A percentile compares a stretch with the other conserved stretches of the same genome.
Evolutionary conservation across 2,113 vertebrate species (phyloP).

Genomic region (Machaerirhynchus nigripectus): DNA sequence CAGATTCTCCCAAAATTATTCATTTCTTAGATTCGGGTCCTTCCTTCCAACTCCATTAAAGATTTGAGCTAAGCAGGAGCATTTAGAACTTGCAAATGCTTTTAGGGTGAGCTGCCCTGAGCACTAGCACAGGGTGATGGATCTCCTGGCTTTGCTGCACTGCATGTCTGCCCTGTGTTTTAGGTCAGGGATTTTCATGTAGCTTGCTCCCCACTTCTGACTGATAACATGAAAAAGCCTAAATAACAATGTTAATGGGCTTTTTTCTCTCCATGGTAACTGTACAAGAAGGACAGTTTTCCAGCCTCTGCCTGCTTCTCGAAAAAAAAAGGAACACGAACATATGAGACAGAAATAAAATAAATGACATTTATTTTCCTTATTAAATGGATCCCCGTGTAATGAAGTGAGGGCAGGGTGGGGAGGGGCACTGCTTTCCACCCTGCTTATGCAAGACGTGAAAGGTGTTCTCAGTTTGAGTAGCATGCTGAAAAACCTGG

Average conservation of each 20-base stretch:
- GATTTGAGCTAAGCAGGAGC: not conserved
- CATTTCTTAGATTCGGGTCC: not conserved
- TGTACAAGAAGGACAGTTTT: not conserved
- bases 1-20: not conserved
- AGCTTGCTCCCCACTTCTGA: not conserved
- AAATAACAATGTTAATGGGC: not conserved
- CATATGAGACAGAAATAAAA: not conserved
- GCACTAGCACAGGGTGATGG: not conserved
- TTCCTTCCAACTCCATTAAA: not conserved
- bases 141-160: not conserved
- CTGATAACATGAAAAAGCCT: slow-evolving; percentile 2
- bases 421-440: not conserved
- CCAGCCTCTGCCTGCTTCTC: not conserved
- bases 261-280: slow-evolving; percentile 39
- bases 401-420: not conserved
- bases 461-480: not conserved
- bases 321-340: not conserved
- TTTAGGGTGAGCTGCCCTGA: not conserved
- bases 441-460: not conserved
- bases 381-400: not conserved
- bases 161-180: not conserved
- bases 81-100: not conserved
- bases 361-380: not conserved
- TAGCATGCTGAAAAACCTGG: not conserved
- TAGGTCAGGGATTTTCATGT: not conserved